phyloP scores from a whole-genome alignment of 2,888 invertebrate species.

The Steinernema hermaphroditum region DNA sequence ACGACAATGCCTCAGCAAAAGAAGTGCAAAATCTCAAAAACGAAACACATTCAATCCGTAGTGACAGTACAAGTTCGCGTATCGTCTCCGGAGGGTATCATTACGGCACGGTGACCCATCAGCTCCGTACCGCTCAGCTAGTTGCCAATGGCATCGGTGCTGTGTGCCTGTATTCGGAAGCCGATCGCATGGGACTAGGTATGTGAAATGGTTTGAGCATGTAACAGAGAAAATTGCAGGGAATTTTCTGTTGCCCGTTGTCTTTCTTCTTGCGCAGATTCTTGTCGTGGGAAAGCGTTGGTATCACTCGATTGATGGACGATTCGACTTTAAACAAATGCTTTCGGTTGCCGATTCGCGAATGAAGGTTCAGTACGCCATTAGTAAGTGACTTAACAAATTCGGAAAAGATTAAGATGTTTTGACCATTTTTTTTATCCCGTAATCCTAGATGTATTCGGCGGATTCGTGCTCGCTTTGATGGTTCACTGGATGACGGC shows the following conservation, averaged over 20 bases:
- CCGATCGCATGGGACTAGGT: slow-evolving; percentile 31
- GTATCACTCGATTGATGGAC: slow-evolving; percentile 44
- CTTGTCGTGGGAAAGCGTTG: slow-evolving; percentile 41
- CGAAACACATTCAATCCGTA: background rate
- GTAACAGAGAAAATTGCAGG: slow-evolving; percentile 12
- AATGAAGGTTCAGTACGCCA: slow-evolving; percentile 37
- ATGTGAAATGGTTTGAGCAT: background rate
- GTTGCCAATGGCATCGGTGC: slow-evolving; percentile 38
- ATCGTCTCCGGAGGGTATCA: background rate
- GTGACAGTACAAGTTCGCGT: background rate
- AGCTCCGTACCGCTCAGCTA: slow-evolving; percentile 44
- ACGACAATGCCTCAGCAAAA: background rate
- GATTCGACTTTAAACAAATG: slow-evolving; percentile 41
- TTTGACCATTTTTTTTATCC: too few relatives aligned
- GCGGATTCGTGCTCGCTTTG: slow-evolving; percentile 40
- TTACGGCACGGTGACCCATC: slow-evolving; percentile 29
- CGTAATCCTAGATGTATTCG: slow-evolving; percentile 37
- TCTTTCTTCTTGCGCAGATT: slow-evolving; percentile 38
- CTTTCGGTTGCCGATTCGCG: slow-evolving; percentile 30
- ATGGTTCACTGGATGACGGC: slow-evolving; percentile 43
- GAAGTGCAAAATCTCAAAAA: background rate
- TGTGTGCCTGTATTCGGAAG: slow-evolving; percentile 41
- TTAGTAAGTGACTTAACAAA: slow-evolving; percentile 32
- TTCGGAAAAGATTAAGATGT: too few relatives aligned
- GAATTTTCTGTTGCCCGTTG: slow-evolving; percentile 39